A percentile compares a stretch with the other conserved stretches of the same genome.
Conservation (phyloP, 1,140 invertebrate genomes). For the Bombus consobrinus region DNA sequence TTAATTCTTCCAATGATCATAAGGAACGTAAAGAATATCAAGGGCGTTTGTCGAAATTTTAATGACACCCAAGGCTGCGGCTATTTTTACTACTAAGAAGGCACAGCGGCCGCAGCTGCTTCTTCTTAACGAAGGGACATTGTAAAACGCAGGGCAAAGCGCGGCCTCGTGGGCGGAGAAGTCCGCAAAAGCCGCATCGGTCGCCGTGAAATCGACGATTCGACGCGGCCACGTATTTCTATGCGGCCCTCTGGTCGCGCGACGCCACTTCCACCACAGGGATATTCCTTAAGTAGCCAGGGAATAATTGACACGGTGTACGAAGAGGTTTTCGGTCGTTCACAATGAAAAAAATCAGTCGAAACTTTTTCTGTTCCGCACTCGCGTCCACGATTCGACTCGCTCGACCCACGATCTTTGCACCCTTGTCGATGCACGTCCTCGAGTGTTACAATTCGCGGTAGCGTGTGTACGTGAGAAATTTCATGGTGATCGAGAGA, state of each 20-base stretch:
- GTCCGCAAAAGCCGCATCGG: slow-evolving; percentile 80
- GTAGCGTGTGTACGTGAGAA: slow-evolving; percentile 33
- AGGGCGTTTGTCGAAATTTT: slow-evolving; percentile 25
- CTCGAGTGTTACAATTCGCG: slow-evolving; percentile 25
- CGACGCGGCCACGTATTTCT: slow-evolving; percentile 77
- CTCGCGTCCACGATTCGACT: slow-evolving; percentile 63
- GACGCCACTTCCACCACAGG: slow-evolving; percentile 63
- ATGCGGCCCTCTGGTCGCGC: slow-evolving; percentile 70
- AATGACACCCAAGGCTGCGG: slow-evolving; percentile 57
- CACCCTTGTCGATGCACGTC: slow-evolving; percentile 54
- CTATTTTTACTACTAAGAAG: slow-evolving; percentile 54
- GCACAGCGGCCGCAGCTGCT: slow-evolving; percentile 71
- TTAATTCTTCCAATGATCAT: no score
- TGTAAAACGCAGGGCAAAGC: slow-evolving; percentile 76
- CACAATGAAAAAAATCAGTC: slow-evolving; percentile 21
- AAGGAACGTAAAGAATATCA: no score
- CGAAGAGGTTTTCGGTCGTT: slow-evolving; percentile 3
- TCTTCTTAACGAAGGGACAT: slow-evolving; percentile 79
- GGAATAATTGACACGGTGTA: slow-evolving; percentile 61
- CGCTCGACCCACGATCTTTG: slow-evolving; percentile 62
- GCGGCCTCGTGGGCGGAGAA: slow-evolving; percentile 79
- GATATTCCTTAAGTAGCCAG: slow-evolving; percentile 70
- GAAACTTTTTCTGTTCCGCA: slow-evolving; percentile 56
- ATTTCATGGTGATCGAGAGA: slow-evolving; percentile 58
- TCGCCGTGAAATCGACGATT: slow-evolving; percentile 81